Evolutionary conservation across 2,797 vertebrate genomes (phyloP), one percentile per base, ranked within the genome.

Genomic region (Iguana delicatissima): DNA sequence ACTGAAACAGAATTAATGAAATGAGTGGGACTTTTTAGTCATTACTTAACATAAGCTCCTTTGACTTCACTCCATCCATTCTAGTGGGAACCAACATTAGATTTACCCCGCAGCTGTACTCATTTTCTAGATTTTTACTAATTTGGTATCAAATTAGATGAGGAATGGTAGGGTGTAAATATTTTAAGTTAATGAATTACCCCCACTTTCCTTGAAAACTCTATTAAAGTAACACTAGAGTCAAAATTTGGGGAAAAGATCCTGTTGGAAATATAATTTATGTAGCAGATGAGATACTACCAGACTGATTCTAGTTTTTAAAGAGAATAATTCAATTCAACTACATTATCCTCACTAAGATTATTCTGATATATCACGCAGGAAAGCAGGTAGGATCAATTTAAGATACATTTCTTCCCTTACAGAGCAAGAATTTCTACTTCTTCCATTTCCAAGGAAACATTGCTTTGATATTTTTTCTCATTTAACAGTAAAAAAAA

Each of bases 401-500:
- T 59, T n/a, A 57, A 82, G 24, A 59, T 32, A 8, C 10, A 7
- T 12, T 59, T 38, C 2, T 50, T 52, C 18, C 57, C 32, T 55
- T 6, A 9, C 35, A 72, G 52, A 73, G 8, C 26, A 55, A 72
- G 38, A 46, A 72, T 52, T 55, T 52, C n/a, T 26, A 8, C 64
- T 32, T 12, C 38, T 38, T n/a, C 74, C 35, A 20, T 59, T 81
- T 57, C 26, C n/a, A 26, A 18, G 29, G 32, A 32, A 73, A 67
- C 29, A 81, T 69, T 52, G 69, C 2, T 0, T 80, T 80, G 6
- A 6, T 83, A 38, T 89, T 76, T 86, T 80, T 64, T 93, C 89
- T 93, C 32, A 0, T 89, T 80, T 32, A 59, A 57, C 91, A 86
- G 59, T 42, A 92, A 77, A 79, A 32, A 64, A 89, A 10, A 67